Percentiles rank a stretch among this genome's conserved stretches.
Evolutionary conservation across 2,888 invertebrate genomes (phyloP).

Genomic region (Tinea trinotella): DNA sequence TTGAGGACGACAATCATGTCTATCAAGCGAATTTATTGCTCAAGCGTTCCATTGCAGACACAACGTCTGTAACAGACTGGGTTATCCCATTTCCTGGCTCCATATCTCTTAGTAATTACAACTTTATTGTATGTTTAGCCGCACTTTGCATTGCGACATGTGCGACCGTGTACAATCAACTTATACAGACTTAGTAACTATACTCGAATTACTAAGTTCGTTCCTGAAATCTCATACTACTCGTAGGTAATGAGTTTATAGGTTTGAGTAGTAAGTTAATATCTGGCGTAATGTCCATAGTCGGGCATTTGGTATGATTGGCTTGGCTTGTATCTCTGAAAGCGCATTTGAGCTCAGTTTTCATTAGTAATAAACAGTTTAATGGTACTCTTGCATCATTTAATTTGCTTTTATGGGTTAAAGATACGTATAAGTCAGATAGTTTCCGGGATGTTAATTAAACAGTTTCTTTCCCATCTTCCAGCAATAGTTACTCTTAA

Average conservation of each 20-base stretch:
- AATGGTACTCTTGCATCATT: constrained; percentile 3
- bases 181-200: background rate
- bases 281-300: background rate
- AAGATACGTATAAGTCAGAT: background rate
- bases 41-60: constrained; percentile 15
- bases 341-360: constrained; percentile 2
- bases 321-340: constrained; percentile 6
- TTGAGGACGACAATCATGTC: constrained; percentile 20
- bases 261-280: background rate
- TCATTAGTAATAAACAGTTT: constrained; percentile 8
- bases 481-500: background rate
- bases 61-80: constrained; percentile 20
- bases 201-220: background rate
- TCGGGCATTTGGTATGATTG: constrained; percentile 1
- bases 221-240: background rate
- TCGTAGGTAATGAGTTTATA: background rate
- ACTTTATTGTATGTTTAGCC: constrained; percentile 34
- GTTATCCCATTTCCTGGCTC: constrained; percentile 26
- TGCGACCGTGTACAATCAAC: constrained; percentile 19
- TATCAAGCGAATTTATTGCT: constrained; percentile 25
- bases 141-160: constrained; percentile 24
- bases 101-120: constrained; percentile 31
- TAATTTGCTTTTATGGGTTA: background rate
- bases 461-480: no score
- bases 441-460: background rate